A percentile compares a stretch with the other conserved stretches of the same genome.
These are phyloP conservation scores for Gorsachius goisagi DNA, from an alignment of 2,113 vertebrate species.

Conservation along the genomic window DNA sequence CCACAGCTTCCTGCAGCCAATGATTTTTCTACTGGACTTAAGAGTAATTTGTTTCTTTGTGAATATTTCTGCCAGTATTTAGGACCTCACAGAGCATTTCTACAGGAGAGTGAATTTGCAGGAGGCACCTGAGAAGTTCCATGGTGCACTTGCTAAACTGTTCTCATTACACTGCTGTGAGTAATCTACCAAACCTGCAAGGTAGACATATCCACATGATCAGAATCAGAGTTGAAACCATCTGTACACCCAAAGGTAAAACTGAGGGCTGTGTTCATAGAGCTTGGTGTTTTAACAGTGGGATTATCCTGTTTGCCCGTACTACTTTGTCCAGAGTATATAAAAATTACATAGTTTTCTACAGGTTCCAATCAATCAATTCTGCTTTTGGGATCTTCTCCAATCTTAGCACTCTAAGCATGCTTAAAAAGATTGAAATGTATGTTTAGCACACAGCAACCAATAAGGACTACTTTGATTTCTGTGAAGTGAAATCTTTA, in stretches of 20 bases:
- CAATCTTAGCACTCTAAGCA: not conserved
- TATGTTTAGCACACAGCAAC: not conserved
- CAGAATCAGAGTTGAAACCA: not conserved
- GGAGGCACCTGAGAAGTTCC: not conserved
- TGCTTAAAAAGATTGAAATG: not conserved
- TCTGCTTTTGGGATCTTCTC: not conserved
- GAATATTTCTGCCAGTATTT: not conserved
- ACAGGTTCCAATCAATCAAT: not conserved
- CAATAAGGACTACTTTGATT: not conserved
- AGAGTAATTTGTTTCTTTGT: not conserved
- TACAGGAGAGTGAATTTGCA: not conserved
- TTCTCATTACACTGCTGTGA: not conserved
- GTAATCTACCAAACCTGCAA: not conserved
- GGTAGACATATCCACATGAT: not conserved
- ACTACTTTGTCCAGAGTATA: not conserved
- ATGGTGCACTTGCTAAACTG: not conserved
- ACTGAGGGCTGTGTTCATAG: not conserved
- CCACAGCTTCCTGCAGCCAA: not conserved
- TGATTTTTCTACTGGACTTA: not conserved
- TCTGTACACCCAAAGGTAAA: not conserved
- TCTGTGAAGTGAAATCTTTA: not conserved
- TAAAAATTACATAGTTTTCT: not conserved
- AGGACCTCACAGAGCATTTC: not conserved
- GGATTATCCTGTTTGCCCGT: not conserved
- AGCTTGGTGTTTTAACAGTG: not conserved